Percentiles rank a stretch among this genome's conserved stretches.
Evolutionary conservation across 2,888 invertebrate species (phyloP).

Genomic region (Catocala fraxini): DNA sequence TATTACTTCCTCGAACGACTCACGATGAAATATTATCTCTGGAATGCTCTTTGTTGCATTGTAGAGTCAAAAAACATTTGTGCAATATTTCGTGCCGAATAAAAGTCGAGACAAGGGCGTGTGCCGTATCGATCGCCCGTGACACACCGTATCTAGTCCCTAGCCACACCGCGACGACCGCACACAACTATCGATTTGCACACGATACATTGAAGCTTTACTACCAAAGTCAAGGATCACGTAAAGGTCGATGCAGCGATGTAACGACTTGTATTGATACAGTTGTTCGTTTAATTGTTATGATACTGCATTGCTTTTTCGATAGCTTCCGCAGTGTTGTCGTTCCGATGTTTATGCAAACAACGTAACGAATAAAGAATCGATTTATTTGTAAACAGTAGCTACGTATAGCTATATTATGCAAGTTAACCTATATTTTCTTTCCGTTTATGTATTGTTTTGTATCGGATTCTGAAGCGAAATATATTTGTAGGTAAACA

Average conservation of each 20-base stretch:
- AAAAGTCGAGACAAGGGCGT: slow-evolving; percentile 52
- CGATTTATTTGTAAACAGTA: slow-evolving; percentile 14
- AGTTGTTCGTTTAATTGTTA: slow-evolving; percentile 1
- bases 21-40: no score
- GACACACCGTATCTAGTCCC: slow-evolving; percentile 63
- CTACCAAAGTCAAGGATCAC: slow-evolving; percentile 7
- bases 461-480: background rate
- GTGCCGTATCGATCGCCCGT: slow-evolving; percentile 65
- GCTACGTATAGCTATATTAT: no score
- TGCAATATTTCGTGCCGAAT: slow-evolving; percentile 31
- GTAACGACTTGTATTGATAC: slow-evolving; percentile 1
- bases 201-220: slow-evolving; percentile 29
- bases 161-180: slow-evolving; percentile 34
- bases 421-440: no score
- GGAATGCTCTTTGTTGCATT: background rate
- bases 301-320: slow-evolving; percentile 17
- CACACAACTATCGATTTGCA: slow-evolving; percentile 16
- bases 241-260: slow-evolving; percentile 33
- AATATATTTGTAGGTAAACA: no score
- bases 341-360: slow-evolving; percentile 13
- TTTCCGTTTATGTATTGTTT: slow-evolving; percentile 9
- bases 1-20: no score
- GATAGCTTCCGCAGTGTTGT: slow-evolving; percentile 20
- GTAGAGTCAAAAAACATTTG: background rate
- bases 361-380: slow-evolving; percentile 6